These are phyloP conservation scores for Aldabrachelys gigantea DNA, from an alignment of 2,113 vertebrate genomes.

Conservation along the genomic window DNA sequence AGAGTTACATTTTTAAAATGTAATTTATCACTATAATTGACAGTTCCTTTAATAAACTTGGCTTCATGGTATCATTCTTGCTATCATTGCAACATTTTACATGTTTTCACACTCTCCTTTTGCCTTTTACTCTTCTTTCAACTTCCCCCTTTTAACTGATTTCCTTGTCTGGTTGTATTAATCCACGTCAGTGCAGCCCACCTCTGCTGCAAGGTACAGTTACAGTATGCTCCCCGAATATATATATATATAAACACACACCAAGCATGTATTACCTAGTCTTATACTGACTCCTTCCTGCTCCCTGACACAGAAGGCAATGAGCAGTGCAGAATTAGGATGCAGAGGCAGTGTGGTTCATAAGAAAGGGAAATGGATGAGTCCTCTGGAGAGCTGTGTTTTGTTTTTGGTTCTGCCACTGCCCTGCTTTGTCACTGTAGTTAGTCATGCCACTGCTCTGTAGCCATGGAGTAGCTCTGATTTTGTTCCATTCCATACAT, in stretches of 20 bases:
- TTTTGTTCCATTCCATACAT: neutral
- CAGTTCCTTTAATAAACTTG: neutral
- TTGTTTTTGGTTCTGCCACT: neutral
- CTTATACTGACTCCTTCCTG: neutral
- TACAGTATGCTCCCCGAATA: neutral
- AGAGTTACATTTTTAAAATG: neutral
- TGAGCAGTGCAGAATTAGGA: neutral
- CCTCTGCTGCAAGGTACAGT: neutral
- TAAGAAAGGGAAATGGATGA: rapidly evolving
- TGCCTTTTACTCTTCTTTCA: neutral
- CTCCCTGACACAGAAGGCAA: neutral
- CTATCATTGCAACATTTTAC: neutral
- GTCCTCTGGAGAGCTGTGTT: neutral
- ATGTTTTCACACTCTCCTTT: neutral
- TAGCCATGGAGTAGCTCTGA: neutral
- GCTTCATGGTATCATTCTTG: neutral
- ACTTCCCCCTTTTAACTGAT: neutral
- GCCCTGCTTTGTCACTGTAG: neutral
- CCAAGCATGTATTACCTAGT: neutral
- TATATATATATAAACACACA: neutral
- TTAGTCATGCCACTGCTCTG: neutral
- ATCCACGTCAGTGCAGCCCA: neutral
- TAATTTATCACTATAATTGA: neutral
- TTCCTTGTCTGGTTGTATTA: neutral
- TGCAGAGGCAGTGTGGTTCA: rapidly evolving